Evolutionary conservation across 2,888 invertebrate species (phyloP), one percentile per base, ranked within the genome.

Genomic region (Polydrusus cervinus): DNA sequence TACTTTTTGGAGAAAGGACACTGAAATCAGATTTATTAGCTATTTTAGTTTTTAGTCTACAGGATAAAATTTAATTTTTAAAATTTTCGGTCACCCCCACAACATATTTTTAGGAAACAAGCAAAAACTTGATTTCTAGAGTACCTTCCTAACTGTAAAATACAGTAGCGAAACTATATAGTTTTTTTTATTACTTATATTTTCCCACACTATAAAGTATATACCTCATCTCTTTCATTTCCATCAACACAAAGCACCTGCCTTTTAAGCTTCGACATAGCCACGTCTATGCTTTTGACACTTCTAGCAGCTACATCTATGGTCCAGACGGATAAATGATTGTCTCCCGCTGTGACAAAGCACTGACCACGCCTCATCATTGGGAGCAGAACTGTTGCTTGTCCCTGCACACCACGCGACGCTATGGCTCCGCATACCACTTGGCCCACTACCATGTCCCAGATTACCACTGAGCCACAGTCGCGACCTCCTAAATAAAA

Each of bases 391-490:
- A 81, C 82, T 3, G 82, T 83, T 2, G 86, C 87, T 45, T 86
- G 85, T 8, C 87, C 87, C 77, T 84, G 81, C 3, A 78, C 78
- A n/a, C 87, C 87, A 53, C 83, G 82, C 10, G 86, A 84, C 1
- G 84, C 87, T 38, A 82, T 81, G 8, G 85, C 84, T 83, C 90
- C 89, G 78, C 90, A 90, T 18, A 90, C 82, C 5, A 87, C 85
- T 71, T 86, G 84, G 3, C 80, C 81, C 8, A 76, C 78, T 45
- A 88, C 87, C 78, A 96, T 90, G 85, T 97, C 93, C 92, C 95
- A 97, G 0, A 97, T 91, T 53, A 97, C 93, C 45, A 97, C 91
- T 79, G 93, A 93, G 43, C 96, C 95, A 86, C 97, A 97, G 86
- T 97, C 97, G 74, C 94, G 91, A 0, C 97, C 97, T 0, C 97